These are phyloP conservation scores for Gavia stellata DNA, from an alignment of 2,113 vertebrate genomes.

Conservation along the genomic window DNA sequence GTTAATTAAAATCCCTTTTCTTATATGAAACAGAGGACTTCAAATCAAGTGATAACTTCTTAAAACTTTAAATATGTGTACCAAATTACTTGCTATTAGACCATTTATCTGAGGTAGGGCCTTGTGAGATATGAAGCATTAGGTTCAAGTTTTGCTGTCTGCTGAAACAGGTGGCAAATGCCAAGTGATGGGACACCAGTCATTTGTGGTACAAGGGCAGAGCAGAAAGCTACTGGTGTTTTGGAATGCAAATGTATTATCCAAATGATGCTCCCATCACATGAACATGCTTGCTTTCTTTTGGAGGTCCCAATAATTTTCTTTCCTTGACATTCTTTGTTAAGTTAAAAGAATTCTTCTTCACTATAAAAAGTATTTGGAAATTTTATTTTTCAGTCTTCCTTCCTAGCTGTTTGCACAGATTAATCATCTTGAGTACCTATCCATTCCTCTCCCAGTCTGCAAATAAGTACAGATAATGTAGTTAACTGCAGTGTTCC, in stretches of 20 bases:
- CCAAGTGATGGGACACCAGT: background rate
- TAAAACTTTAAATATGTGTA: background rate
- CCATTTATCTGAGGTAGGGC: background rate
- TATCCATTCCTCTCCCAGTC: background rate
- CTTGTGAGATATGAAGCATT: background rate
- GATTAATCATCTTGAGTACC: background rate
- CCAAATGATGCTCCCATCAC: background rate
- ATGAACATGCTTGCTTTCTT: background rate
- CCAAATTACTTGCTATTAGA: background rate
- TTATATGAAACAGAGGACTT: background rate
- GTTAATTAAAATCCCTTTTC: background rate
- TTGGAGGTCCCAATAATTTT: background rate
- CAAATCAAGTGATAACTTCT: background rate
- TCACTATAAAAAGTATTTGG: background rate
- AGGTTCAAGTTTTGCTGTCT: background rate
- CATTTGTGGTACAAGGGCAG: background rate
- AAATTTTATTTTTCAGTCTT: background rate
- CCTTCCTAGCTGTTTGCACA: background rate
- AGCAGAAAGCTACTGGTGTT: background rate
- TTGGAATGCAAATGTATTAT: background rate
- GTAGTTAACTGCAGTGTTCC: background rate
- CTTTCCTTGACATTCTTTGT: no score
- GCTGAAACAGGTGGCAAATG: background rate
- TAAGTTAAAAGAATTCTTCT: background rate
- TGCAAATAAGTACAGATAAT: background rate